phyloP scores from a whole-genome alignment of 1,140 invertebrate species.

The Orchestia grillus region DNA sequence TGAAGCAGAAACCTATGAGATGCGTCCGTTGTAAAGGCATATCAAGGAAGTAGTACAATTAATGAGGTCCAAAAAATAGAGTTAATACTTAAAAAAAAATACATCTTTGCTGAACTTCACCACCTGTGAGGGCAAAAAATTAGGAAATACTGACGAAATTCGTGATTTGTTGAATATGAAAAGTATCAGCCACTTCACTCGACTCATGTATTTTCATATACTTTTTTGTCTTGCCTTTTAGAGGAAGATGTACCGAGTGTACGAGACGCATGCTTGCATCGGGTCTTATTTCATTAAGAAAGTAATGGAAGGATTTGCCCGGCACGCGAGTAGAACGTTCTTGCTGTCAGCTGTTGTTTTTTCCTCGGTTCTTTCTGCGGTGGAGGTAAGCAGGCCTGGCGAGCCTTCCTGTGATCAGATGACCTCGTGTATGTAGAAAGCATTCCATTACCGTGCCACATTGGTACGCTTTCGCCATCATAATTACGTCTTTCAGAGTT shows the following conservation, averaged over 20 bases:
- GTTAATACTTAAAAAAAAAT: too few relatives aligned
- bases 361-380: not conserved
- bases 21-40: too few relatives aligned
- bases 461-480: not conserved
- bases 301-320: not conserved
- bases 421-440: not conserved
- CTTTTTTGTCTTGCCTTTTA: too few relatives aligned
- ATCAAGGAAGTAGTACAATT: too few relatives aligned
- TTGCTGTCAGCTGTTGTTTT: not conserved
- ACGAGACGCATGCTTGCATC: not conserved
- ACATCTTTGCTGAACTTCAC: too few relatives aligned
- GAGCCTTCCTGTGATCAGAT: not conserved
- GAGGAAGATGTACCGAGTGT: not conserved
- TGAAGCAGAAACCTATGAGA: too few relatives aligned
- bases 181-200: too few relatives aligned
- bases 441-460: not conserved
- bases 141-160: too few relatives aligned
- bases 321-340: not conserved
- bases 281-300: not conserved
- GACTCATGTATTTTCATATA: too few relatives aligned
- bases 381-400: not conserved
- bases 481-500: not conserved
- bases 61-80: too few relatives aligned
- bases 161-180: too few relatives aligned
- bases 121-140: too few relatives aligned